Conservation (phyloP, 2,113 vertebrate species). For the Stegastes partitus region DNA sequence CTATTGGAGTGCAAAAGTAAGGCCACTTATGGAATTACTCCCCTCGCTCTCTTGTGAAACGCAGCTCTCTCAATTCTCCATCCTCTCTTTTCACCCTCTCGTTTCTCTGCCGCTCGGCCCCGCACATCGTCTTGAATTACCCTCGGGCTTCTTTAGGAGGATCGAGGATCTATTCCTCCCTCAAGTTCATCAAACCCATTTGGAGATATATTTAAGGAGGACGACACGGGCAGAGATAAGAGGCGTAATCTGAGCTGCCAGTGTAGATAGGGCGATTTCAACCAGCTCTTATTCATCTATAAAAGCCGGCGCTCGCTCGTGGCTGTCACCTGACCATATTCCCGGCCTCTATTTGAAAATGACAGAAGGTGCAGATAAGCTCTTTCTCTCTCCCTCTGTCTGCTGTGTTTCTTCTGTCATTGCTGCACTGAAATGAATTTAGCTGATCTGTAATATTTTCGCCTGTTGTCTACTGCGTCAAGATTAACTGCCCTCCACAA, state of each 20-base stretch:
- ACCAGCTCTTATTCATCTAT: slow-evolving; percentile 54
- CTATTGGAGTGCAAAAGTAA: slow-evolving; percentile 74
- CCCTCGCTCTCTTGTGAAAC: slow-evolving; percentile 19
- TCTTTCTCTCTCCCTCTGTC: slow-evolving; percentile 11
- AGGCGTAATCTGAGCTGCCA: slow-evolving; percentile 56
- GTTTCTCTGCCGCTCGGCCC: background rate
- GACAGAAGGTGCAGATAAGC: slow-evolving; percentile 43
- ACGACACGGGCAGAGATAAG: slow-evolving; percentile 54
- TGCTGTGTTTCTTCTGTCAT: slow-evolving; percentile 39
- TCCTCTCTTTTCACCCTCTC: background rate
- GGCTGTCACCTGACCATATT: slow-evolving; percentile 53
- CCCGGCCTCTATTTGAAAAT: slow-evolving; percentile 51
- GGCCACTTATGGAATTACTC: background rate
- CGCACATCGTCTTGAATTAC: slow-evolving; percentile 10
- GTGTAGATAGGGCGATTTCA: slow-evolving; percentile 56
- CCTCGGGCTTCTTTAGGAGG: slow-evolving; percentile 26
- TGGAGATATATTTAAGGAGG: slow-evolving; percentile 53
- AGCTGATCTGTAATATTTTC: slow-evolving; percentile 62
- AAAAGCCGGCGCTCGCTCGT: slow-evolving; percentile 19
- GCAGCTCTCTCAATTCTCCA: background rate
- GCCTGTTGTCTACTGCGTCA: slow-evolving; percentile 51
- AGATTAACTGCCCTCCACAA: slow-evolving; percentile 56
- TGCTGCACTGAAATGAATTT: slow-evolving; percentile 63
- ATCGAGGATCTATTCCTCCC: slow-evolving; percentile 32
- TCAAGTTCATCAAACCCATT: slow-evolving; percentile 68